Base-by-base conservation (phyloP, 2,797 vertebrate genomes). In the Lagocephalus sceleratus region DNA sequence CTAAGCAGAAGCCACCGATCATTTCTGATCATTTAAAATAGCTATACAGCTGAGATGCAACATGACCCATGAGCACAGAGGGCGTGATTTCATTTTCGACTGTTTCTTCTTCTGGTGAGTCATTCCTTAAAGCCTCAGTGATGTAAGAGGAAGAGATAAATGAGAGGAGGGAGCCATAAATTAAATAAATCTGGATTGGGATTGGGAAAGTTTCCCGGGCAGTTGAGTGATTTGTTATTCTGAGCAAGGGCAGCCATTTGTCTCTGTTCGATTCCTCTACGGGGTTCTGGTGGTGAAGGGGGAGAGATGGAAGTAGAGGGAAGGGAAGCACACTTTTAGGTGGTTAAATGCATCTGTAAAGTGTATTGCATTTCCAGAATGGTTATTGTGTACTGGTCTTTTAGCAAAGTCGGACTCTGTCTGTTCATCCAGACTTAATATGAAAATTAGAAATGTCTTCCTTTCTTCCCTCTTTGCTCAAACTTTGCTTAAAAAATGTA, bases 91-190 rank as follows among this genome's bases (percentile, higher is more conserved):
- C 64, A 73, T 62, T 35, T 42, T n/a, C 51, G 43, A 60, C 60
- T 66, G 10, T 58, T 68, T 58, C 50, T 19, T 45, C 29, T 1
- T 68, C 66, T 55, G 50, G 45, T 75, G 69, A 80, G 57, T 82
- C 67, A 79, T 54, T 50, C 38, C 15, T 43, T 48, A 38, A 70
- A 62, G 64, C 26, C 19, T 57, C 61, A 67, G 29, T 23, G 29
- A 40, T 2, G 3, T 14, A 62, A 59, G 20, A 48, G 51, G 48
- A 56, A 57, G 16, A 52, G 26, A 19, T 48, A 17, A 55, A 29
- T 6, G 20, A 40, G 20, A 45, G 25, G 21, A 20, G 48, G 32
- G 53, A 15, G 0, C 11, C 52, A 32, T 62, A 20, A 64, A 51
- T 39, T n/a, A 47, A 45, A 48, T 44, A 23, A 50, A 59, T 47